Percentiles rank a stretch among this genome's conserved stretches.
phyloP scores from a whole-genome alignment of 2,888 invertebrate species.

The Leptinotarsa juncta region DNA sequence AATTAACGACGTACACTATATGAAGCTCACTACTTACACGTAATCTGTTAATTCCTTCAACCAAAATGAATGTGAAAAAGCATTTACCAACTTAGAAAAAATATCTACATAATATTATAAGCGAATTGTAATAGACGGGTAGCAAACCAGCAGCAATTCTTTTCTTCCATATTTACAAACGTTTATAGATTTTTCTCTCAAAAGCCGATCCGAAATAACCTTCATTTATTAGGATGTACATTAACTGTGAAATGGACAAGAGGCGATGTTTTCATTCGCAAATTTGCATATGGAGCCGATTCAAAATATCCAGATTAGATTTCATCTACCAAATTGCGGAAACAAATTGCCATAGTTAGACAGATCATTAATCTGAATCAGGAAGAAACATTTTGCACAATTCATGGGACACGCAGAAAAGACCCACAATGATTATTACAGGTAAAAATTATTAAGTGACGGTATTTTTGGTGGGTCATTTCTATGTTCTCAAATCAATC shows the following conservation, averaged over 20 bases:
- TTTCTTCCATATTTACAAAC: constrained; percentile 11
- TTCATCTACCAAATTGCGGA: constrained; percentile 22
- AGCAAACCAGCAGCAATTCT: constrained; percentile 37
- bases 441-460: neutral
- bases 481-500: no score
- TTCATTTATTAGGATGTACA: constrained; percentile 26
- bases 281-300: constrained; percentile 21
- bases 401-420: constrained; percentile 16
- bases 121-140: constrained; percentile 43
- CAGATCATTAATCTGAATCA: constrained; percentile 22
- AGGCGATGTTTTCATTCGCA: constrained; percentile 25
- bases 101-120: constrained; percentile 42
- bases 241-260: constrained; percentile 27
- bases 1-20: no score
- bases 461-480: no score
- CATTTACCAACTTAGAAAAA: no score
- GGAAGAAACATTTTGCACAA: constrained; percentile 22
- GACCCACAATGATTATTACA: constrained; percentile 17
- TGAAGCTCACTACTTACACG: no score
- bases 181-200: constrained; percentile 14
- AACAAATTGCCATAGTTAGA: constrained; percentile 27
- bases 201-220: neutral
- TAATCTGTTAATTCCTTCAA: no score
- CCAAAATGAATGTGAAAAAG: no score
- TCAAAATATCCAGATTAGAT: constrained; percentile 23